Evolutionary conservation across 2,888 invertebrate genomes (phyloP).

Genomic region (Tipula helvola): DNA sequence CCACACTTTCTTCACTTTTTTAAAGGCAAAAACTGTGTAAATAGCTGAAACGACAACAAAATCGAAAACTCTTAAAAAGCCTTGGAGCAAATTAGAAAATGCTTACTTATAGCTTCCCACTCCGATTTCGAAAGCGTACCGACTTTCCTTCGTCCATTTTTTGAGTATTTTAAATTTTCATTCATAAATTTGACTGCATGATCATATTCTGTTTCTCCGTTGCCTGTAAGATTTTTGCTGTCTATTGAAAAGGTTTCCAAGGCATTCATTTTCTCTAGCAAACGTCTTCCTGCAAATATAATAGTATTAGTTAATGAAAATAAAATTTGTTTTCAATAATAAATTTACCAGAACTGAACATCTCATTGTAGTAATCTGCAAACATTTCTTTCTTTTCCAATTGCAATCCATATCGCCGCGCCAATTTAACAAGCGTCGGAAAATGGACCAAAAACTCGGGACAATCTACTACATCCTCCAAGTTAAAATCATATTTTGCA

Average conservation of each 20-base stretch:
- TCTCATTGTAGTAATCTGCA: conserved; percentile 62
- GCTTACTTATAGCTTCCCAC: conserved; percentile 84
- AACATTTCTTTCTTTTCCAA: conserved; percentile 59
- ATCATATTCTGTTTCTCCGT: conserved; percentile 48
- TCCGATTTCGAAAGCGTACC: conserved; percentile 81
- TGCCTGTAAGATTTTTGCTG: conserved; percentile 43
- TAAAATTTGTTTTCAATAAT: not conserved
- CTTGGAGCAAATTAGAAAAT: conserved; percentile 28
- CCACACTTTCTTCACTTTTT: conserved; percentile 57
- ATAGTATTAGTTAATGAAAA: conserved; percentile 15
- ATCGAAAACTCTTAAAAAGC: conserved; percentile 13
- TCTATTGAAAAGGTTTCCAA: conserved; percentile 61
- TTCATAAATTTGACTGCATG: conserved; percentile 51
- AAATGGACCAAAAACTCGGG: conserved; percentile 97
- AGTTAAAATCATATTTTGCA: conserved; percentile 86
- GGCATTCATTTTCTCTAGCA: conserved; percentile 67
- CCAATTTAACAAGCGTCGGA: conserved; percentile 64
- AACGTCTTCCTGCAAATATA: conserved; percentile 23
- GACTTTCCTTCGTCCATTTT: conserved; percentile 33
- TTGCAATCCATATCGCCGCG: conserved; percentile 57
- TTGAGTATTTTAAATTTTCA: conserved; percentile 17
- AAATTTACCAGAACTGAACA: not conserved
- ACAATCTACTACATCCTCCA: conserved; percentile 95
- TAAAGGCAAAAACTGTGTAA: conserved; percentile 73
- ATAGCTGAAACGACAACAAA: conserved; percentile 46